These are phyloP conservation scores for Drosophila cognata DNA, from an alignment of 2,888 invertebrate genomes.

Conservation along the genomic window DNA sequence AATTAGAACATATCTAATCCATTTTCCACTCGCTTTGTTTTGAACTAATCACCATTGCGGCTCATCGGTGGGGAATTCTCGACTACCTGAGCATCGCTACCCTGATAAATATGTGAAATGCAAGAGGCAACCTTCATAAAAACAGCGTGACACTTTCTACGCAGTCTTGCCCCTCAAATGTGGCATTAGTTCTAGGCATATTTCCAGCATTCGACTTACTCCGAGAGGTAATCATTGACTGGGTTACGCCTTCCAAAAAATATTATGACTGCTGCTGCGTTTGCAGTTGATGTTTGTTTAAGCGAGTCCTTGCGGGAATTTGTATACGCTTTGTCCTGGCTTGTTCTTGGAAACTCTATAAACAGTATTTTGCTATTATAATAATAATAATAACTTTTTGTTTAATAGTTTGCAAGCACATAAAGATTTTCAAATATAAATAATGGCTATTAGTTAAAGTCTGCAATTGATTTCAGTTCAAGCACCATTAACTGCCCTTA, in stretches of 20 bases:
- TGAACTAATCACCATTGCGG: conserved; percentile 67
- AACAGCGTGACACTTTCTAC: conserved; percentile 65
- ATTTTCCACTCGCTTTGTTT: conserved; percentile 61
- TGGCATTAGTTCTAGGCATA: conserved; percentile 25
- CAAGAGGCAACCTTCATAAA: conserved; percentile 44
- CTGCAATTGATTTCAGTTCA: background rate
- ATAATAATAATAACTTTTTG: background rate
- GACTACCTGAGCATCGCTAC: conserved; percentile 55
- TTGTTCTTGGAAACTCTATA: conserved; percentile 2
- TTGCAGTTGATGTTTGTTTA: conserved; percentile 3
- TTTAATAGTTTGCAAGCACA: background rate
- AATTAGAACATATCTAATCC: conserved; percentile 71
- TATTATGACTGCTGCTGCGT: conserved; percentile 20
- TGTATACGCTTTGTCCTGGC: background rate
- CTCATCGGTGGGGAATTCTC: conserved; percentile 11
- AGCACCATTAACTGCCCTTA: background rate
- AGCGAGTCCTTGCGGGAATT: background rate
- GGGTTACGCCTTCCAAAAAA: conserved; percentile 53
- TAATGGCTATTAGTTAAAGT: background rate
- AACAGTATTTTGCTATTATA: background rate
- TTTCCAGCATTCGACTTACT: conserved; percentile 44
- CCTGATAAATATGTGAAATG: conserved; percentile 38
- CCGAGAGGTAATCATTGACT: conserved; percentile 65
- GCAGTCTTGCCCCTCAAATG: conserved; percentile 48
- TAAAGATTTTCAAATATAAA: background rate